phyloP scores from a whole-genome alignment of 2,113 vertebrate genomes.

The Calcarius ornatus region DNA sequence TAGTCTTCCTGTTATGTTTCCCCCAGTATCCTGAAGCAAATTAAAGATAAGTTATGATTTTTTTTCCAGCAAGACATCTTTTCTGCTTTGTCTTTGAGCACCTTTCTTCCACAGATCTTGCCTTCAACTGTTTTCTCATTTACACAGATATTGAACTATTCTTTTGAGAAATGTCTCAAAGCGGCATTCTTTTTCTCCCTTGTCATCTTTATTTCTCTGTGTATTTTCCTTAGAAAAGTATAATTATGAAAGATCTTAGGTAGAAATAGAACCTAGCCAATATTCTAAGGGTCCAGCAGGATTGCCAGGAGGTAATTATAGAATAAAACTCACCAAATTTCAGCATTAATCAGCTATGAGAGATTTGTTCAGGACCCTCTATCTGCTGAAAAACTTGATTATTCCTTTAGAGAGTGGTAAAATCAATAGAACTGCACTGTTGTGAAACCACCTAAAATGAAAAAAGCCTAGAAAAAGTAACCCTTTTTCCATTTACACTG shows the following conservation, averaged over 20 bases:
- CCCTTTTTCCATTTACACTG: not conserved
- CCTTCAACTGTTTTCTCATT: not conserved
- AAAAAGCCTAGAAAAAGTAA: not conserved
- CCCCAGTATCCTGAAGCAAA: not conserved
- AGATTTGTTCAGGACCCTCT: not conserved
- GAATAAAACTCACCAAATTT: not conserved
- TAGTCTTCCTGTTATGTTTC: not conserved
- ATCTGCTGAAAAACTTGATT: not conserved
- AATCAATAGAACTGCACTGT: not conserved
- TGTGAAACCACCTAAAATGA: not conserved
- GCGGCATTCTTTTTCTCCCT: not conserved
- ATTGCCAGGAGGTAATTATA: not conserved
- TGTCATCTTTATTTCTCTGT: not conserved
- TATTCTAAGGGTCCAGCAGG: not conserved
- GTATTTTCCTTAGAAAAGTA: not conserved
- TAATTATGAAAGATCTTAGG: not conserved
- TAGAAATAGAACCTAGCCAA: not conserved
- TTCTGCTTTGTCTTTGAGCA: not conserved
- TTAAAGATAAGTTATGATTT: not conserved
- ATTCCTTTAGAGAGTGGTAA: not conserved
- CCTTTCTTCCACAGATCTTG: not conserved
- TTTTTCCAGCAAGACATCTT: not conserved
- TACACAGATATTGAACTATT: not conserved
- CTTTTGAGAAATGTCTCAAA: not conserved
- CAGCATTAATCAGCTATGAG: not conserved